Conservation (phyloP, 2,797 vertebrate genomes). For the Scleropages formosus region DNA sequence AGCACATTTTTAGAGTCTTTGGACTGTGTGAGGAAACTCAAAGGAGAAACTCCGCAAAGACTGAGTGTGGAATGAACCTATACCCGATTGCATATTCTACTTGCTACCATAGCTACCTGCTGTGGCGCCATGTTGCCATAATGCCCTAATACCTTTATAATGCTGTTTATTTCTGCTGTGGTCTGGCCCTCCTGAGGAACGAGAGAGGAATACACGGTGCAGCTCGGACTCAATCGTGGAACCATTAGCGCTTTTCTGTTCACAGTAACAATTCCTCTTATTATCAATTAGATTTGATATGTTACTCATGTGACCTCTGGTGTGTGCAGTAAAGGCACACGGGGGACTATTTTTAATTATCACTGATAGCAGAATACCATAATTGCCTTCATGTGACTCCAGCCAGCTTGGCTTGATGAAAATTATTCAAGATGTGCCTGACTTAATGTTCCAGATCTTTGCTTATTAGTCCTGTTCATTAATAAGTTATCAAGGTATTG, state of each 20-base stretch:
- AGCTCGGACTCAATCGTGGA: background rate
- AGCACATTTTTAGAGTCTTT: too few species aligned
- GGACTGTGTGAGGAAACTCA: too few species aligned
- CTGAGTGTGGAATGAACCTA: too few species aligned
- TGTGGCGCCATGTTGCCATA: too few species aligned
- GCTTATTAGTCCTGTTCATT: background rate
- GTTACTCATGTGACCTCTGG: background rate
- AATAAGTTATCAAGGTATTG: too few species aligned
- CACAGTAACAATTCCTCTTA: too few species aligned
- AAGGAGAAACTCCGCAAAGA: too few species aligned
- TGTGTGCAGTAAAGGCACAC: background rate
- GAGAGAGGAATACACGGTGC: background rate
- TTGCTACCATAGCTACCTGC: too few species aligned
- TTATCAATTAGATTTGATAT: too few species aligned
- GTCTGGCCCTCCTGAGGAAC: background rate
- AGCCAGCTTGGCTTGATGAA: background rate
- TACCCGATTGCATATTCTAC: too few species aligned
- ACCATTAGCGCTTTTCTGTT: too few species aligned
- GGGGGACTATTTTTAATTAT: too few species aligned
- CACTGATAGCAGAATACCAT: background rate
- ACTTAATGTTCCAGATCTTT: conserved; percentile 14
- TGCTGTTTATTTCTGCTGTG: background rate
- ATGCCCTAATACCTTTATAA: background rate
- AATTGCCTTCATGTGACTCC: background rate
- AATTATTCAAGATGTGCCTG: conserved; percentile 8